Base-by-base conservation (phyloP, 2,888 invertebrate species). In the Scrobipalpa costella region DNA sequence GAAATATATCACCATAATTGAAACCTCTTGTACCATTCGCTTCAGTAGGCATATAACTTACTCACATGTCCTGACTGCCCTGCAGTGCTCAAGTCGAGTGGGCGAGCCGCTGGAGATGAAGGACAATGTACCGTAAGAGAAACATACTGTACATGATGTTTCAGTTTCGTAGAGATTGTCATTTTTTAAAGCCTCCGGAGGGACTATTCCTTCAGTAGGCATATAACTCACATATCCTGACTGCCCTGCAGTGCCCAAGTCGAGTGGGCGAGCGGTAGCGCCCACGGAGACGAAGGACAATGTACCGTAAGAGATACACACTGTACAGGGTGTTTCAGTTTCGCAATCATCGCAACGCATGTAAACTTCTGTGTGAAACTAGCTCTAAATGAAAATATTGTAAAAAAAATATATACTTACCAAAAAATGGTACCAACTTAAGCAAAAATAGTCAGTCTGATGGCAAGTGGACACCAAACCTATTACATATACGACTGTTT, bases 281-380 rank as follows among this genome's bases (percentile, higher is more conserved):
- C 89, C 87, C 88, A 88, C 89, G 75, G 50, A 27, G 64, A 27
- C 71, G 76, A 83, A 86, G 87, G 86, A 88, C 90, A 87, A 86
- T 88, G 85, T 90, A 90, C 90, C 90, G 89, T 90, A 89, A 83
- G 77, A 76, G 73, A 73, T 71, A 73, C 77, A 74, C 27, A n/a
- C 19, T 67, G 69, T 66, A 73, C 73, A 83, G 85, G 70, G 63
- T 70, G 83, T 64, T 74, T 67, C 47, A 58, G 66, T 61, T 52
- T 49, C 44, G 33, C 19, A 49, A 49, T 21, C 8, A 19, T 19
- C 19, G 3, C 17, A 19, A 0, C 8, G 17, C 15, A 21, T 50
- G 19, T 13, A 1, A 21, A 50, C n/a, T n/a, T n/a, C n/a, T n/a
- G n/a, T n/a, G n/a, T n/a, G n/a, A n/a, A n/a, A n/a, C 50, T 19